These are phyloP conservation scores for Lissocephala sabroskyi DNA, from an alignment of 2,888 invertebrate species.

Conservation along the genomic window DNA sequence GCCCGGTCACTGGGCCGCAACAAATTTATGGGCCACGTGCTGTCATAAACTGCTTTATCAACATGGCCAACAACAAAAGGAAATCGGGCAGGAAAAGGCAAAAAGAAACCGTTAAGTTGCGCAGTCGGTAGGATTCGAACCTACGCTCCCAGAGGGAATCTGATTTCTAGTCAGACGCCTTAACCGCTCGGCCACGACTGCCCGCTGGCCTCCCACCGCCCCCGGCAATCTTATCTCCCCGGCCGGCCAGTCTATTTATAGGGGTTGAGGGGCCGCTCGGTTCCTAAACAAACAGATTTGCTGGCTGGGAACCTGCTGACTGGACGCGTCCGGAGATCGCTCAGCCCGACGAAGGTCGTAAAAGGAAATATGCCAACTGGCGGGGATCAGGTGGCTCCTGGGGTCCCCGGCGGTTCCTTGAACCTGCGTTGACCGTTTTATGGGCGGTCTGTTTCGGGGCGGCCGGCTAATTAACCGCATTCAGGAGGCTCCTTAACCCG, in stretches of 20 bases:
- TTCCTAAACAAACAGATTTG: too few species aligned
- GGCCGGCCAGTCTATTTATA: too few species aligned
- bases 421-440: neutral
- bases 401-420: neutral
- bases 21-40: constrained; percentile 28
- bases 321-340: too few species aligned
- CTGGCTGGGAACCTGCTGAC: too few species aligned
- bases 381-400: too few species aligned
- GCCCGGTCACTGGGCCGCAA: too few species aligned
- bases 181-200: constrained; percentile 71
- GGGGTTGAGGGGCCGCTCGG: too few species aligned
- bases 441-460: neutral
- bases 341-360: neutral
- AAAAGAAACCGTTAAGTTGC: constrained; percentile 16
- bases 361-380: too few species aligned
- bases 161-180: constrained; percentile 73
- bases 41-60: constrained; percentile 55
- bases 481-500: too few species aligned
- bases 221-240: too few species aligned
- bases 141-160: constrained; percentile 73
- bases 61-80: constrained; percentile 14
- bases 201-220: too few species aligned
- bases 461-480: constrained; percentile 39
- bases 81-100: neutral
- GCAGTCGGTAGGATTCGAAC: constrained; percentile 73